Evolutionary conservation across 2,888 invertebrate genomes (phyloP).

Genomic region (Xylota sylvarum): DNA sequence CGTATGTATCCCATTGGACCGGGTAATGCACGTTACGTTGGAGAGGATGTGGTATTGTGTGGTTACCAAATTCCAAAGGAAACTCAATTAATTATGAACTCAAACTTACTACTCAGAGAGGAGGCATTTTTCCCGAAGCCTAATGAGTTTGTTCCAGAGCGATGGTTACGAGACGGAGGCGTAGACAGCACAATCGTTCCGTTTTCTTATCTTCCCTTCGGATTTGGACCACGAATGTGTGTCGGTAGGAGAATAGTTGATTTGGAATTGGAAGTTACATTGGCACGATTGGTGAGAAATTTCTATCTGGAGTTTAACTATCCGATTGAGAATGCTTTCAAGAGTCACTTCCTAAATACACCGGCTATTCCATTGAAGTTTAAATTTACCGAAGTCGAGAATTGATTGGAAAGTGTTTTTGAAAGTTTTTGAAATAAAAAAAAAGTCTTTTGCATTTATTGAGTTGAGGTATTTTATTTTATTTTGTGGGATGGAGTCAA

Average conservation of each 20-base stretch:
- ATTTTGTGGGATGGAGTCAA: too few species aligned
- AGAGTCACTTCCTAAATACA: slow-evolving; percentile 78
- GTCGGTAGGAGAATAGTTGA: slow-evolving; percentile 89
- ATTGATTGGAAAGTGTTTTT: not conserved
- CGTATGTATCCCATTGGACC: slow-evolving; percentile 87
- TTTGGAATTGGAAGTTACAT: slow-evolving; percentile 87
- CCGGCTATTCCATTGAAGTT: slow-evolving; percentile 81
- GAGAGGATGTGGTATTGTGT: slow-evolving; percentile 87
- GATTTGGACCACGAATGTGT: slow-evolving; percentile 88
- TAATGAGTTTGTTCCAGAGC: slow-evolving; percentile 88
- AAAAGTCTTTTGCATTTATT: too few species aligned
- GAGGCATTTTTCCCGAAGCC: slow-evolving; percentile 86
- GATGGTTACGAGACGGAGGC: slow-evolving; percentile 72
- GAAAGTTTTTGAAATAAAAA: too few species aligned
- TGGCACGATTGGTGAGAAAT: slow-evolving; percentile 79
- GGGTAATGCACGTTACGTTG: slow-evolving; percentile 86
- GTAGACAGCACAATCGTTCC: slow-evolving; percentile 68
- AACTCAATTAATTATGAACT: slow-evolving; percentile 89
- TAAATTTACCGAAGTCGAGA: slow-evolving; percentile 78
- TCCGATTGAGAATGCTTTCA: slow-evolving; percentile 78
- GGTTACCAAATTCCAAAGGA: slow-evolving; percentile 88
- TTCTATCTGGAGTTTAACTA: slow-evolving; percentile 80
- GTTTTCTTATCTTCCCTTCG: slow-evolving; percentile 84
- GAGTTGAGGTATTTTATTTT: too few species aligned
- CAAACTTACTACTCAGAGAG: slow-evolving; percentile 88